phyloP scores from a whole-genome alignment of 2,888 invertebrate genomes.

The Papilio demoleus region DNA sequence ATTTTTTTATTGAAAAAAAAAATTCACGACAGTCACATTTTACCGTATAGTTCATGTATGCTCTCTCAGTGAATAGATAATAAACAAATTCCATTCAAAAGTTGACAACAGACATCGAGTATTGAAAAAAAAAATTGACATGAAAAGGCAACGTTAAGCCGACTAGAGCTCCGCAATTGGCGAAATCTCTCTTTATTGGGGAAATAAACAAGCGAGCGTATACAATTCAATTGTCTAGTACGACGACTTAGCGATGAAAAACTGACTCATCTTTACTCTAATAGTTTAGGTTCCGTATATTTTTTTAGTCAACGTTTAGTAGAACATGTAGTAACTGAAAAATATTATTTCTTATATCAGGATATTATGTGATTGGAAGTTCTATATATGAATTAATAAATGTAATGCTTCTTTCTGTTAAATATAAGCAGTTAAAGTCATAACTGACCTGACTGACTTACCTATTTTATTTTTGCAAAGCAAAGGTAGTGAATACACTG shows the following conservation, averaged over 20 bases:
- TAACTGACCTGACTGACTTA: neutral
- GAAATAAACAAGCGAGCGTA: constrained; percentile 64
- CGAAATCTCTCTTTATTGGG: constrained; percentile 67
- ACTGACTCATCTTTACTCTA: constrained; percentile 28
- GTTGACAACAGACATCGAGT: constrained; percentile 4
- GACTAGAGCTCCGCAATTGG: constrained; percentile 54
- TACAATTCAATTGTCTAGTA: constrained; percentile 71
- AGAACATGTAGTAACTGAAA: too few relatives aligned
- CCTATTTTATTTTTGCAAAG: neutral
- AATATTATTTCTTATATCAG: too few relatives aligned
- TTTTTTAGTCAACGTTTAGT: neutral
- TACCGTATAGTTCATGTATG: too few relatives aligned
- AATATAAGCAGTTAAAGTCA: too few relatives aligned
- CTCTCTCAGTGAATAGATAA: neutral
- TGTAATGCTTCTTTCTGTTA: too few relatives aligned
- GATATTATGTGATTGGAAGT: too few relatives aligned
- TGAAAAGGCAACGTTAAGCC: constrained; percentile 46
- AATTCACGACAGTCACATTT: too few relatives aligned
- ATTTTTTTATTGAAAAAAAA: too few relatives aligned
- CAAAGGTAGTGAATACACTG: neutral
- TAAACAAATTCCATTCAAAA: neutral
- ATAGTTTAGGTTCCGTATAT: constrained; percentile 43
- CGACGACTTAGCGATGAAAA: constrained; percentile 52
- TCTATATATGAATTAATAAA: too few relatives aligned
- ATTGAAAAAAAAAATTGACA: constrained; percentile 29